Conservation (phyloP, 2,888 invertebrate genomes). For the Lypha dubia region DNA sequence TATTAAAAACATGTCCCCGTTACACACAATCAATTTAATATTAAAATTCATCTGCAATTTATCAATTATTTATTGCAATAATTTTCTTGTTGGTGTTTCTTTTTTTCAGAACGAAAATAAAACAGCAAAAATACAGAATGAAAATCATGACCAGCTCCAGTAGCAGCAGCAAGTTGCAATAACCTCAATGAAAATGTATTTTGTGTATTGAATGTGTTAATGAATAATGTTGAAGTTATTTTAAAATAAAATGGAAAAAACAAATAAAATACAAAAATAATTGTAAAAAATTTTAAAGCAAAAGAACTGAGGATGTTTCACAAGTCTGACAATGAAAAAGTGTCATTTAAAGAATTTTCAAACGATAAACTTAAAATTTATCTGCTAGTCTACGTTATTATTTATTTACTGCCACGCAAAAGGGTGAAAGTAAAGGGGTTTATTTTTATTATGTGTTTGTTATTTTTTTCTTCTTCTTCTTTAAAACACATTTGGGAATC, state of each 20-base stretch:
- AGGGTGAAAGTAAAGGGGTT: slow-evolving; percentile 39
- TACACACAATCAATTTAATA: slow-evolving; percentile 77
- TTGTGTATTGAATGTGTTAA: slow-evolving; percentile 68
- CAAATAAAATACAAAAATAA: slow-evolving; percentile 45
- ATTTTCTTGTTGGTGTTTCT: slow-evolving; percentile 72
- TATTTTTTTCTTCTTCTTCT: slow-evolving; percentile 23
- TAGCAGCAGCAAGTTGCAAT: slow-evolving; percentile 60
- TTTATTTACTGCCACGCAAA: slow-evolving; percentile 9
- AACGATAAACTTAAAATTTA: neutral
- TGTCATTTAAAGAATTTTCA: neutral
- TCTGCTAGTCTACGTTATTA: slow-evolving; percentile 10
- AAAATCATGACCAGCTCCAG: slow-evolving; percentile 10
- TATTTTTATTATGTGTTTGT: slow-evolving; percentile 40
- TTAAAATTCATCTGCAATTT: slow-evolving; percentile 82
- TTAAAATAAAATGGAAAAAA: slow-evolving; percentile 30
- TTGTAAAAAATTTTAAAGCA: slow-evolving; percentile 4
- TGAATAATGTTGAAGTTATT: slow-evolving; percentile 64
- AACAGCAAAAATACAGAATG: neutral
- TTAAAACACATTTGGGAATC: slow-evolving; percentile 67
- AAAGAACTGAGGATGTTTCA: slow-evolving; percentile 11
- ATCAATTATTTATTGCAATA: slow-evolving; percentile 81
- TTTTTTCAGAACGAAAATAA: slow-evolving; percentile 22
- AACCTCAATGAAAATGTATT: slow-evolving; percentile 58
- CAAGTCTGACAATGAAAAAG: neutral
- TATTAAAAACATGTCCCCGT: slow-evolving; percentile 62